Evolutionary conservation across 2,888 invertebrate species (phyloP), one percentile per base, ranked within the genome.

Genomic region (Sinhomidia bicolor): DNA sequence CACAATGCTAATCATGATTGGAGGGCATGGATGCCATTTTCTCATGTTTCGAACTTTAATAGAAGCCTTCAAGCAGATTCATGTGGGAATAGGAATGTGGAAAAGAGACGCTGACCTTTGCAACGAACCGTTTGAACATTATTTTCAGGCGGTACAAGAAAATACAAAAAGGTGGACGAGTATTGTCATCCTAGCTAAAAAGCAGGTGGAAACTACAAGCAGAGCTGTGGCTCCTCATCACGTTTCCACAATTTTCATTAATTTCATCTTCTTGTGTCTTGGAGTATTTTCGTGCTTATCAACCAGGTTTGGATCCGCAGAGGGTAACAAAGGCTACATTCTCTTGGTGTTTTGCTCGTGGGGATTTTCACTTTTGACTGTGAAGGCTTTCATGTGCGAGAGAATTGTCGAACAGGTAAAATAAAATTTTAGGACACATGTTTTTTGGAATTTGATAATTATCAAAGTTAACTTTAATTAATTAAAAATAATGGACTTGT

Each of bases 261-360:
- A 85, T 23, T 89, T 89, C 29, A 26, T 51, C 23, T 81, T 65
- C 36, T 47, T 89, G 6, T 89, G 89, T 36, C 76, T 85, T 26
- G 81, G 85, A n/a, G 47, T 85, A 4, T 89, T 89, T 68, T 47
- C 85, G 0, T 65, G n/a, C 6, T n/a, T 84, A 2, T 78, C 78
- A 3, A 12, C 44, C 7, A 76, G 26, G n/a, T 5, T 74, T 20
- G 60, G 74, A 20, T n/a, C n/a, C 7, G 78, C 10, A 0, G 62
- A 78, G 17, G 62, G 65, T n/a, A 78, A 47, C n/a, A 14, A 78
- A 51, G 78, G 74, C 14, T 36, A 60, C 26, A 54, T 71, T 20
- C 26, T 79, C 26, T 44, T 86, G 26, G 14, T 79, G 26, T 80
- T 86, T 44, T 68, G 79, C 32, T 32, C 17, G 0, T 86, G 79